Evolutionary conservation across 2,797 vertebrate species (phyloP), one percentile per base, ranked within the genome.

Genomic region (Calcarius lapponicus): DNA sequence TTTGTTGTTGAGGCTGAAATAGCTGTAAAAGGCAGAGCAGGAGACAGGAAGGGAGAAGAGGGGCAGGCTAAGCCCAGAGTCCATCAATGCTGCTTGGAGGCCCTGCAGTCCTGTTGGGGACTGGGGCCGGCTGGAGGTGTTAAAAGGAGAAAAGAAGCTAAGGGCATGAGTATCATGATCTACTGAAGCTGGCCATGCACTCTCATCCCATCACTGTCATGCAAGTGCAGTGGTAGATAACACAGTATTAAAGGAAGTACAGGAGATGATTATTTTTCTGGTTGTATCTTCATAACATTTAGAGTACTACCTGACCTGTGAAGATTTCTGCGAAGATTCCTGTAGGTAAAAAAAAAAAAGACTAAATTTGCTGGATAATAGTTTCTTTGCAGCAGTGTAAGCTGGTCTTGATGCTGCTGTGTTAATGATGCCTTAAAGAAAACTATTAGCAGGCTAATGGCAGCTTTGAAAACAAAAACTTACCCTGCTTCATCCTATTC

Each of bases 401-500:
- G 28, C 28, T 31, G 58, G 18, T 74, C 53, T 88, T 90, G 47
- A 40, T 83, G 32, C 65, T 87, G 47, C 62, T 88, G 28, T 80
- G 79, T 75, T 92, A 80, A 83, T 83, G 50, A 18, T 73, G 32
- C 38, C 73, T 92, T 86, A 57, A 88, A 88, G 50, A 79, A 88
- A 93, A 43, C n/a, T 84, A n/a, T 86, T 66, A 75, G 51, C 47
- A 79, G 36, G 48, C 51, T 91, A 88, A 79, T 64, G 32, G 51
- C 45, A 84, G 60, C 60, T 81, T 72, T 80, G 76, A 70, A 96
- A 92, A 84, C 45, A 88, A 86, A 89, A 93, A 57, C 38, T 76
- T 90, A 43, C 8, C 9, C 24, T 64, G 9, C 21, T 75, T 42
- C 54, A 24, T 84, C 34, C 56, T 67, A 10, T 73, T 89, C 13